Evolutionary conservation across 2,888 invertebrate genomes (phyloP).

Genomic region (Diarsia dahlii): DNA sequence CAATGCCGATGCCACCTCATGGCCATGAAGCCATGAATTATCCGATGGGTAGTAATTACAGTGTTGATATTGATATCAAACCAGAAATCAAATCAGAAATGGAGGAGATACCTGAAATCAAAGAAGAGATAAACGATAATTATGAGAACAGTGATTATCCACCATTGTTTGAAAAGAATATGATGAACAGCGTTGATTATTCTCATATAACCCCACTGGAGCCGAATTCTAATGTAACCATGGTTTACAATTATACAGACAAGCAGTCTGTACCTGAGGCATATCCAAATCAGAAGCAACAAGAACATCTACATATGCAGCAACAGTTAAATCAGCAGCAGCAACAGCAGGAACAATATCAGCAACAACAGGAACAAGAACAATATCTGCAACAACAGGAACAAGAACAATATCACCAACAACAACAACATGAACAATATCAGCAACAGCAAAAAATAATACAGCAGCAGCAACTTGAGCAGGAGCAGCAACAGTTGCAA

Average conservation of each 20-base stretch:
- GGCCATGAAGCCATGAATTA: conserved; percentile 73
- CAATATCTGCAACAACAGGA: conserved; percentile 13
- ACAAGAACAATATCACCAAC: conserved; percentile 25
- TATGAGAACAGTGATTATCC: conserved; percentile 67
- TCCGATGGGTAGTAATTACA: conserved; percentile 70
- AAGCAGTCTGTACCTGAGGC: conserved; percentile 60
- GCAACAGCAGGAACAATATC: conserved; percentile 14
- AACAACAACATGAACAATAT: conserved; percentile 35
- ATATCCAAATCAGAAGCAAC: conserved; percentile 46
- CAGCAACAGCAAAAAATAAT: conserved; percentile 41
- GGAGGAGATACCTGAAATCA: conserved; percentile 75
- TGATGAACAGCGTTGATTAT: conserved; percentile 63
- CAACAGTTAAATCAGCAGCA: conserved; percentile 40
- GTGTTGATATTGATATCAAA: conserved; percentile 78
- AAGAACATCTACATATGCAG: conserved; percentile 30
- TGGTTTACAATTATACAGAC: conserved; percentile 64
- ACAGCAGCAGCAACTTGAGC: conserved; percentile 15
- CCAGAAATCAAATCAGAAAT: conserved; percentile 80
- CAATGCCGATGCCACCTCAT: conserved; percentile 70
- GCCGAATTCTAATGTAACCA: conserved; percentile 62
- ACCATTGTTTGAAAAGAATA: conserved; percentile 54
- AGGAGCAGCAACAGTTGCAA: conserved; percentile 1
- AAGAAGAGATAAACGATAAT: conserved; percentile 69
- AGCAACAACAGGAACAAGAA: conserved; percentile 10
- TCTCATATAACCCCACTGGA: conserved; percentile 56